Evolutionary conservation across 2,113 vertebrate species (phyloP).

Genomic region (Melospiza georgiana): DNA sequence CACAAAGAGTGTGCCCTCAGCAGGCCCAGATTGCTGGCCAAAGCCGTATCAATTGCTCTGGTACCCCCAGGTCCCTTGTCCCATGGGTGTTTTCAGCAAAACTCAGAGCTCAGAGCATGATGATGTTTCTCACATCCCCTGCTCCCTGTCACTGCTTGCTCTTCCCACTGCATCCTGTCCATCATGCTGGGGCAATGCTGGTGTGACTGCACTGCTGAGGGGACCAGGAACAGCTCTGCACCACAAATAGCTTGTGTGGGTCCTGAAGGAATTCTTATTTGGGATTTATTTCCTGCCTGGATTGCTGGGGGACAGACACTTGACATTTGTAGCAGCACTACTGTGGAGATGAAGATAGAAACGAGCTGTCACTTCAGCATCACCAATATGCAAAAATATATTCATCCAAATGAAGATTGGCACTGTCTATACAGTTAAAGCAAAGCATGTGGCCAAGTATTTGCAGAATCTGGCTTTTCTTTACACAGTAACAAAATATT

Average conservation of each 20-base stretch:
- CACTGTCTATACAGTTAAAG: background rate
- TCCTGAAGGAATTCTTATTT: background rate
- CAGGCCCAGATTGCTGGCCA: background rate
- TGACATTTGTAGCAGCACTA: background rate
- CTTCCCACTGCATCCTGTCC: background rate
- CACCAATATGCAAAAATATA: background rate
- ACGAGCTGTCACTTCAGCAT: background rate
- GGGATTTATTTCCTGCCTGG: background rate
- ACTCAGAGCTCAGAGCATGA: fast-evolving
- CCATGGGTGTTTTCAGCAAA: background rate
- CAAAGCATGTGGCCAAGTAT: background rate
- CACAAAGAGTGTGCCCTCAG: background rate
- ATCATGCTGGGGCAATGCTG: fast-evolving
- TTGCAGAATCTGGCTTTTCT: slow-evolving; percentile 25
- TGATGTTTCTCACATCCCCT: background rate
- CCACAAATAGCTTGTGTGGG: fast-evolving
- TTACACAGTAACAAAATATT: slow-evolving; percentile 37
- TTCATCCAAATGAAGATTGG: background rate
- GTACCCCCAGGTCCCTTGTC: background rate
- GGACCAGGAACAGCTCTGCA: background rate
- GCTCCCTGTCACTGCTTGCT: background rate
- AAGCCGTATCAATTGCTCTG: background rate
- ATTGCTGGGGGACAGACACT: background rate
- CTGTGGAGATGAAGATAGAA: background rate
- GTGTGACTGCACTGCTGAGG: background rate